Percentiles rank a stretch among this genome's conserved stretches.
phyloP scores from a whole-genome alignment of 2,113 vertebrate genomes.

The Hypanus sabinus region DNA sequence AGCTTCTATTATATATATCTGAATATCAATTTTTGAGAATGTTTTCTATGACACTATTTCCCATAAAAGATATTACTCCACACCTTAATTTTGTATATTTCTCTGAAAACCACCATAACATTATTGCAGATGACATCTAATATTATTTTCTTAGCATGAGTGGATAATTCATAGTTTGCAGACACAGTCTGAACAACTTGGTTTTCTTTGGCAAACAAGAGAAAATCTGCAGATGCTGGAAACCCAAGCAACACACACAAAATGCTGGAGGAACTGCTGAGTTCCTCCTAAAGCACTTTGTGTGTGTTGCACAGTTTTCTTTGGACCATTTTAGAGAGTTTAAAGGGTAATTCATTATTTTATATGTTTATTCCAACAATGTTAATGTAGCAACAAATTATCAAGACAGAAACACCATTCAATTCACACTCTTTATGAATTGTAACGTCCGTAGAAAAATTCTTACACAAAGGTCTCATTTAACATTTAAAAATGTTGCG shows the following conservation, averaged over 20 bases:
- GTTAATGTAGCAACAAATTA: background rate
- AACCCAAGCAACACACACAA: too few relatives aligned
- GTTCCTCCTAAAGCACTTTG: too few relatives aligned
- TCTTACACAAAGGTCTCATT: background rate
- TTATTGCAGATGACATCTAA: background rate
- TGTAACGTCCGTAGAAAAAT: background rate
- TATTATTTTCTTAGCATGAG: background rate
- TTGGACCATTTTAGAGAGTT: background rate
- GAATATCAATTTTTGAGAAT: background rate
- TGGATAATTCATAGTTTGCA: background rate
- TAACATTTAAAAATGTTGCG: background rate
- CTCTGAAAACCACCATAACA: background rate
- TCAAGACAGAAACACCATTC: background rate
- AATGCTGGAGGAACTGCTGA: too few relatives aligned
- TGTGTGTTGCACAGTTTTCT: background rate
- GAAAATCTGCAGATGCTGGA: too few relatives aligned
- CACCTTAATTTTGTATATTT: background rate
- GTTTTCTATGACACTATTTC: too few relatives aligned
- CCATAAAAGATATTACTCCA: background rate
- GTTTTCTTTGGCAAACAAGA: too few relatives aligned
- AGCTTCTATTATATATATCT: background rate
- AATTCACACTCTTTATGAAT: too few relatives aligned
- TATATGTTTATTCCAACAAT: background rate
- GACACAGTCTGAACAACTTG: background rate
- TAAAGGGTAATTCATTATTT: background rate